Percentiles rank a stretch among this genome's conserved stretches.
Evolutionary conservation across 1,140 invertebrate genomes (phyloP).

Genomic region (Caerostris darwini): DNA sequence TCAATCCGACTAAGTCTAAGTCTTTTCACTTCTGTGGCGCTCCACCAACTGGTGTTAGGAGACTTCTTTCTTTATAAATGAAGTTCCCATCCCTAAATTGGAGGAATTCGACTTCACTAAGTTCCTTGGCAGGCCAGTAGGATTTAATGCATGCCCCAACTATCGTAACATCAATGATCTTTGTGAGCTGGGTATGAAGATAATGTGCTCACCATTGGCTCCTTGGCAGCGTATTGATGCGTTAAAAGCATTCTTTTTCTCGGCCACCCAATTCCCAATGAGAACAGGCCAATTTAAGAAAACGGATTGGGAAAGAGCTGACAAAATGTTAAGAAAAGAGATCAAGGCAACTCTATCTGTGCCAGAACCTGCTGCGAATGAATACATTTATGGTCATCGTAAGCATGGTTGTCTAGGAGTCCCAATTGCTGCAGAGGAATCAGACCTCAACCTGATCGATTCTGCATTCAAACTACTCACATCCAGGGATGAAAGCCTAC

Average conservation of each 20-base stretch:
- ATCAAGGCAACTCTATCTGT: neutral
- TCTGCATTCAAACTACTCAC: too few species aligned
- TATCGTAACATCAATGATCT: neutral
- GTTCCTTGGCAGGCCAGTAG: too few species aligned
- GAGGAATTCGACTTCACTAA: neutral
- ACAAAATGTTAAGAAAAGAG: neutral
- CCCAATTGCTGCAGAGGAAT: neutral
- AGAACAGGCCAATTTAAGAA: neutral
- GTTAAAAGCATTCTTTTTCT: constrained; percentile 35
- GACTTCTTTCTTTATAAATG: neutral
- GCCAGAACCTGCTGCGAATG: neutral
- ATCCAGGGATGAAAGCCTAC: neutral
- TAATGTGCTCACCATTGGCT: too few species aligned
- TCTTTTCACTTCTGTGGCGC: too few species aligned
- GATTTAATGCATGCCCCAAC: too few species aligned
- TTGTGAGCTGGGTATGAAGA: too few species aligned
- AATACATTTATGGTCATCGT: constrained; percentile 38
- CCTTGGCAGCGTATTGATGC: neutral
- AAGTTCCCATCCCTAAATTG: too few species aligned
- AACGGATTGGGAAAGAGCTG: too few species aligned
- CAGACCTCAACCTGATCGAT: too few species aligned
- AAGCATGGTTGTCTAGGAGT: too few species aligned
- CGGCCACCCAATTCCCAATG: neutral
- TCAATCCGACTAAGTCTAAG: too few species aligned
- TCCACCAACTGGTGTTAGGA: too few species aligned